phyloP scores from a whole-genome alignment of 2,113 vertebrate species.

The Oriolus oriolus region DNA sequence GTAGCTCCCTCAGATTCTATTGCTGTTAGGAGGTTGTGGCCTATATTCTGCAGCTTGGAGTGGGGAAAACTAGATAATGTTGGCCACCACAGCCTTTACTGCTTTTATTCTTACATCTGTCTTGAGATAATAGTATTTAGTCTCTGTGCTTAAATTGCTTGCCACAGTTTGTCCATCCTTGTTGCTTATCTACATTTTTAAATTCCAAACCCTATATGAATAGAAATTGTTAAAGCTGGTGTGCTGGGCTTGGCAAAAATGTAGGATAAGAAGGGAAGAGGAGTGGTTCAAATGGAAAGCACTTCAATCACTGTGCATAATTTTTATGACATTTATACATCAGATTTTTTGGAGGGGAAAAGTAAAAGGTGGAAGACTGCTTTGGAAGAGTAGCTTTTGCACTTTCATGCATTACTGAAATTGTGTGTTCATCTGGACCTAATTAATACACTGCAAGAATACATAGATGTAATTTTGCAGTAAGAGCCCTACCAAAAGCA shows the following conservation, averaged over 20 bases:
- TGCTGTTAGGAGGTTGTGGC: not conserved
- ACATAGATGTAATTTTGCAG: not conserved
- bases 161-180: not conserved
- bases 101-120: not conserved
- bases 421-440: not conserved
- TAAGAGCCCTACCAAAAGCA: not conserved
- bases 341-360: fast-evolving
- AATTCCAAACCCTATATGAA: not conserved
- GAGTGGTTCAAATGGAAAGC: not conserved
- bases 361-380: not conserved
- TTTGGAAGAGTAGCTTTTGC: not conserved
- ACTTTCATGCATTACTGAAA: not conserved
- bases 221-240: not conserved
- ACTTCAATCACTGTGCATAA: not conserved
- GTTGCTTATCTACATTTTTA: not conserved
- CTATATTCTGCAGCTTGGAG: not conserved
- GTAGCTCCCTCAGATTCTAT: not conserved
- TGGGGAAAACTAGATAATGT: not conserved
- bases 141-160: not conserved
- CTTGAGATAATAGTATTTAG: not conserved
- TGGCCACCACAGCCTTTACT: not conserved
- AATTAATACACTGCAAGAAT: not conserved
- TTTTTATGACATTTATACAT: not conserved
- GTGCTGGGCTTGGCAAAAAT: not conserved
- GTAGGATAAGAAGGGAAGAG: not conserved